Evolutionary conservation across 2,888 invertebrate species (phyloP).

Genomic region (Sussaba pulchella): DNA sequence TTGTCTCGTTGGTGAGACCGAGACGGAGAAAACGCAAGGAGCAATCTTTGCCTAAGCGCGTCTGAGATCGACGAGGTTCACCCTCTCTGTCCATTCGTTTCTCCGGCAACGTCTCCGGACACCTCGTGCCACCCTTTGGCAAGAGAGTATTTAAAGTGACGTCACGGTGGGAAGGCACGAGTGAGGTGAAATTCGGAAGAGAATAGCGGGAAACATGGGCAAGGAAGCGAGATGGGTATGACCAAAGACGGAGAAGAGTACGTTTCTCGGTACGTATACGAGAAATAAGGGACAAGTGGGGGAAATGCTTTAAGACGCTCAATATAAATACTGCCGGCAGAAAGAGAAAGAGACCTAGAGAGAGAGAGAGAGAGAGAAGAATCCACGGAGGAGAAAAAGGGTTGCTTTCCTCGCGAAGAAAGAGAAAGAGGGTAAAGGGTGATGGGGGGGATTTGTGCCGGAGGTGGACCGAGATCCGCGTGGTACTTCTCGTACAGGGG

Average conservation of each 20-base stretch:
- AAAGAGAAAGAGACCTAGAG: constrained; percentile 56
- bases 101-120: constrained; percentile 45
- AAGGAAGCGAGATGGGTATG: constrained; percentile 50
- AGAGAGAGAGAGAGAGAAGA: constrained; percentile 27
- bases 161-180: constrained; percentile 73
- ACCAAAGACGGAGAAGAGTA: constrained; percentile 65
- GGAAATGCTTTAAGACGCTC: constrained; percentile 84
- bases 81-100: neutral
- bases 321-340: constrained; percentile 81
- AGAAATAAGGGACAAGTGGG: constrained; percentile 69
- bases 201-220: constrained; percentile 57
- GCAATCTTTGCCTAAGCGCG: constrained; percentile 20
- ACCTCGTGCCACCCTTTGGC: constrained; percentile 23
- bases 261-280: constrained; percentile 48
- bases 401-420: constrained; percentile 81
- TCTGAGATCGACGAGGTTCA: constrained; percentile 50
- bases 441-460: constrained; percentile 57
- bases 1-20: constrained; percentile 69
- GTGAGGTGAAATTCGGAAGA: constrained; percentile 62
- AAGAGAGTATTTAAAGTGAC: constrained; percentile 83
- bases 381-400: constrained; percentile 82
- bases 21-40: constrained; percentile 26
- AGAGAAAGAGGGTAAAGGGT: constrained; percentile 46
- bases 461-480: constrained; percentile 67
- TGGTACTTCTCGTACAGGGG: constrained; percentile 55